These are phyloP conservation scores for Lomographa bimaculata DNA, from an alignment of 2,888 invertebrate genomes.

Conservation along the genomic window DNA sequence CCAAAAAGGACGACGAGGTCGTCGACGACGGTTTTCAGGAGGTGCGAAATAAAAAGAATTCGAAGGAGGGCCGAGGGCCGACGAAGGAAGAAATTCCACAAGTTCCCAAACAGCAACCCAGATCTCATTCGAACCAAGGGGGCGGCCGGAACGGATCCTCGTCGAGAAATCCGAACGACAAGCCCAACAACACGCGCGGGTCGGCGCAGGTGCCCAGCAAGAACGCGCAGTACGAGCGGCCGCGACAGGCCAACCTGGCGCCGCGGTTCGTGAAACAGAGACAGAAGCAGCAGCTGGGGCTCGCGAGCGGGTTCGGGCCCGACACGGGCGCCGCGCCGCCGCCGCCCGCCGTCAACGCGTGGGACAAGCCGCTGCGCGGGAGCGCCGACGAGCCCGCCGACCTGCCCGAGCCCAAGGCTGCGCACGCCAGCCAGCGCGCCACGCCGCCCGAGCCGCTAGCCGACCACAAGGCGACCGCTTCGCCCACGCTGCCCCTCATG, in stretches of 20 bases:
- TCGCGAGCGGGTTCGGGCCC: slow-evolving; percentile 68
- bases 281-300: slow-evolving; percentile 79
- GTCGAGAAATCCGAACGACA: slow-evolving; percentile 68
- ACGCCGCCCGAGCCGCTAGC: slow-evolving; percentile 66
- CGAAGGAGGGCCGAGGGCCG: slow-evolving; percentile 81
- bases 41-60: slow-evolving; percentile 91
- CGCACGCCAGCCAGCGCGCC: slow-evolving; percentile 72
- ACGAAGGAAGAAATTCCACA: slow-evolving; percentile 66
- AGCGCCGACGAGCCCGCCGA: slow-evolving; percentile 72
- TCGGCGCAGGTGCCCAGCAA: slow-evolving; percentile 62
- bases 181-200: slow-evolving; percentile 59
- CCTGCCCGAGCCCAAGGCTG: slow-evolving; percentile 60
- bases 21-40: slow-evolving; percentile 92
- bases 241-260: slow-evolving; percentile 86
- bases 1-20: slow-evolving; percentile 74
- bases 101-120: slow-evolving; percentile 61
- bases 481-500: no score
- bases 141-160: slow-evolving; percentile 72
- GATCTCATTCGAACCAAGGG: slow-evolving; percentile 76
- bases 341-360: slow-evolving; percentile 91
- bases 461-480: slow-evolving; percentile 56
- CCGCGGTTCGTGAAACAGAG: slow-evolving; percentile 91
- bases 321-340: slow-evolving; percentile 85
- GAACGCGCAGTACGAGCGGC: slow-evolving; percentile 71
- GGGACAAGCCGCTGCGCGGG: slow-evolving; percentile 91